Base-by-base conservation (phyloP, 2,888 invertebrate species). In the Lamproptera curius region DNA sequence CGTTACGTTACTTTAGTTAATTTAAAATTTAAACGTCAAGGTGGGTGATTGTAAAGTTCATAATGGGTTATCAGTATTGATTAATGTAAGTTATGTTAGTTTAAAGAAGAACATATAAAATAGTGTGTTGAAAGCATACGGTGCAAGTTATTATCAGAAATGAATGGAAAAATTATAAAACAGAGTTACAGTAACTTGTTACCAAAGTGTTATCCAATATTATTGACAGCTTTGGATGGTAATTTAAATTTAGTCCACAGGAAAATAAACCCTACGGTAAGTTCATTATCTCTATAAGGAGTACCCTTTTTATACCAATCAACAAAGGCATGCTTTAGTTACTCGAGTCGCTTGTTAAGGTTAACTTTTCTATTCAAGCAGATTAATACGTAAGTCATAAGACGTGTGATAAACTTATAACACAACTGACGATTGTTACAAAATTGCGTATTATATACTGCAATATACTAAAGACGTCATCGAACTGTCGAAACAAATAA, bases 31-130 rank as follows among this genome's bases (percentile, higher is more conserved):
- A 54, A 56, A 57, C 53, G 54, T 52, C 60, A 62, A 55, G 34
- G 48, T 52, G 46, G 40, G 37, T 48, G 64, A 61, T 60, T 42
- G 54, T 76, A 81, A 56, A 78, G 86, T 82, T 86, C 85, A 84
- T 53, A 75, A 63, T 85, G 70, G 85, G 86, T 86, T 86, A 86
- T 85, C 86, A 69, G 46, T 53, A 52, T 44, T 64, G 78, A 78
- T 83, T 77, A 74, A 66, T 58, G 64, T 57, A 52, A 57, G 49
- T 47, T 52, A 54, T 58, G 61, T 69, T 67, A 51, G 64, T 51
- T 61, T 54, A 61, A 71, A 64, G 56, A 70, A 69, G 60, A 65
- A 62, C 61, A 61, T 54, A 64, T 63, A 58, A 40, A 36, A 44
- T 20, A 38, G 42, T 43, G 45, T 56, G 14, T 47, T 39, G 34